Percentiles rank a stretch among this genome's conserved stretches.
These are phyloP conservation scores for Cryptotis parvus DNA, from an alignment of 2,113 vertebrate species.

Conservation along the genomic window DNA sequence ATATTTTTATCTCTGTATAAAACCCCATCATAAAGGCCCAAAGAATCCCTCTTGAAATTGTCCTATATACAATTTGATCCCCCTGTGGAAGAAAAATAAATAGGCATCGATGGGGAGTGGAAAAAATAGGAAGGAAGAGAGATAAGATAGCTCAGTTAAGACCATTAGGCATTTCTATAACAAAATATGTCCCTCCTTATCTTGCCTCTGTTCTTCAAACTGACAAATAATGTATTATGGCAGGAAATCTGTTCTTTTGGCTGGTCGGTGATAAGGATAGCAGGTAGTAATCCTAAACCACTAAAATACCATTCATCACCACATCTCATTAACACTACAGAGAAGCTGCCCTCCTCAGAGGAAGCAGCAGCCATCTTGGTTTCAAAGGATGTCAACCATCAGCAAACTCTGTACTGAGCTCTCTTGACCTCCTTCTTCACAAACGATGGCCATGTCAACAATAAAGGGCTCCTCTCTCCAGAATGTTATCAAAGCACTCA, in stretches of 20 bases:
- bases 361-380: background rate
- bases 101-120: background rate
- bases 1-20: slow-evolving; percentile 9
- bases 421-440: background rate
- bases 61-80: background rate
- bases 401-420: background rate
- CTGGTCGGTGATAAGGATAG: slow-evolving; percentile 12
- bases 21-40: slow-evolving; percentile 38
- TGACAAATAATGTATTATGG: slow-evolving; percentile 28
- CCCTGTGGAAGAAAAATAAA: slow-evolving; percentile 27
- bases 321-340: background rate
- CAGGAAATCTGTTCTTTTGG: slow-evolving; percentile 62
- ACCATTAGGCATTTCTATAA: slow-evolving; percentile 23
- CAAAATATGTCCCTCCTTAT: slow-evolving; percentile 18
- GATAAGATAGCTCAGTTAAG: background rate
- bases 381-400: background rate
- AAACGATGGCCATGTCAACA: background rate
- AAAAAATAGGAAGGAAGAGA: background rate
- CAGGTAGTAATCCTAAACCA: background rate
- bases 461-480: background rate
- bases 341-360: background rate
- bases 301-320: background rate
- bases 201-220: slow-evolving; percentile 41
- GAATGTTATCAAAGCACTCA: background rate
- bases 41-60: slow-evolving; percentile 49